Conservation (phyloP, 2,888 invertebrate genomes). For the Endomychus coccineus region DNA sequence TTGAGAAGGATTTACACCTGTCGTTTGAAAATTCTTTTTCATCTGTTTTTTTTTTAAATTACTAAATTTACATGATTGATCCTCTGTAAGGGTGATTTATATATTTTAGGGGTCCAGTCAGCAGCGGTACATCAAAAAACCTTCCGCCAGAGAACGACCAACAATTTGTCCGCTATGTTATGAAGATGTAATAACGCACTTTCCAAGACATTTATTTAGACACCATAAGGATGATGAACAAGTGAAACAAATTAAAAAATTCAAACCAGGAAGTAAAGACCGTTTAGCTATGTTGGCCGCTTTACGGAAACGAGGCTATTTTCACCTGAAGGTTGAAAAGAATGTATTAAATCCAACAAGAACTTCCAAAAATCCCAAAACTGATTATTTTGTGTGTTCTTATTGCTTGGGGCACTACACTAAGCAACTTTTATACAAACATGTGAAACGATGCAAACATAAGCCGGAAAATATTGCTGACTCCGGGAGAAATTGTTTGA, state of each 20-base stretch:
- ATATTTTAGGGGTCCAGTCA: too few species aligned
- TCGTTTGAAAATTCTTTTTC: too few species aligned
- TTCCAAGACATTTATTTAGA: slow-evolving; percentile 18
- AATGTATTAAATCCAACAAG: slow-evolving; percentile 16
- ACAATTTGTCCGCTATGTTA: slow-evolving; percentile 20
- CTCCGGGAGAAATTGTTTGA: slow-evolving; percentile 14
- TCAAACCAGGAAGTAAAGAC: slow-evolving; percentile 20
- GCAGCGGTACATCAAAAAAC: too few species aligned
- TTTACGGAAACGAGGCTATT: slow-evolving; percentile 16
- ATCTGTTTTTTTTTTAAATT: too few species aligned
- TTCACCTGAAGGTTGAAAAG: slow-evolving; percentile 15
- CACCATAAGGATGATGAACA: slow-evolving; percentile 16
- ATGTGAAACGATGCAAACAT: slow-evolving; percentile 18
- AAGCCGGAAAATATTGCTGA: slow-evolving; percentile 10
- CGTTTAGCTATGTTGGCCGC: slow-evolving; percentile 12
- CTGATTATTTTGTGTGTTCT: slow-evolving; percentile 17
- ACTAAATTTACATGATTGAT: too few species aligned
- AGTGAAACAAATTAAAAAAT: slow-evolving; percentile 9
- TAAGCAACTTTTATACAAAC: slow-evolving; percentile 16
- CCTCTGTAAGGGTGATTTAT: too few species aligned
- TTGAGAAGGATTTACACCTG: too few species aligned
- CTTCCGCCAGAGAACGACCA: slow-evolving; percentile 21
- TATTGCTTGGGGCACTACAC: slow-evolving; percentile 20
- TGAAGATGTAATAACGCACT: slow-evolving; percentile 18
- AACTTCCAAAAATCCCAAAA: slow-evolving; percentile 14